A percentile compares a stretch with the other conserved stretches of the same genome.
phyloP scores from a whole-genome alignment of 2,113 vertebrate species.

The Poicephalus gulielmi region DNA sequence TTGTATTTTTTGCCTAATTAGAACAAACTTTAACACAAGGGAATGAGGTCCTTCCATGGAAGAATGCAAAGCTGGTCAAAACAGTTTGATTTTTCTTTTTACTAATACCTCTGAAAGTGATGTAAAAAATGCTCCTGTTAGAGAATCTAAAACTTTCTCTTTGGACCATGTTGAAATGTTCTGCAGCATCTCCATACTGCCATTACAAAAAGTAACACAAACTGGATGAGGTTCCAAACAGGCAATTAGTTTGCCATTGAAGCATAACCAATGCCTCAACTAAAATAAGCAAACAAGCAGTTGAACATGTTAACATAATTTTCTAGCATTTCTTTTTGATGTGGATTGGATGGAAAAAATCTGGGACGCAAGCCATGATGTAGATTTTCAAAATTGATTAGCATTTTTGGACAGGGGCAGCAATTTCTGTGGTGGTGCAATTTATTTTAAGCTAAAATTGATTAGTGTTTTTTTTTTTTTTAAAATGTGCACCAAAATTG shows the following conservation, averaged over 20 bases:
- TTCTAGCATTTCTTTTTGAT: conserved; percentile 76
- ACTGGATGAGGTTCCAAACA: conserved; percentile 63
- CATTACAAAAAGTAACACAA: conserved; percentile 22
- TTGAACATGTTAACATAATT: conserved; percentile 74
- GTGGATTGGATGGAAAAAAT: conserved; percentile 70
- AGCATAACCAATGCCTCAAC: conserved; percentile 70
- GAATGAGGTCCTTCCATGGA: background rate
- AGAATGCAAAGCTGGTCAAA: background rate
- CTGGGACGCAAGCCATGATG: conserved; percentile 75
- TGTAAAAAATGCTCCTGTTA: background rate
- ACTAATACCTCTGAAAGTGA: background rate
- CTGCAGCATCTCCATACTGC: background rate
- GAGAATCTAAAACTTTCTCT: conserved; percentile 11
- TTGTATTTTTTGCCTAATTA: background rate
- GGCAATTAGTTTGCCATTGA: conserved; percentile 69
- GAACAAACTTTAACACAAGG: background rate
- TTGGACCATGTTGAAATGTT: background rate
- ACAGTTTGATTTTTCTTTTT: background rate
- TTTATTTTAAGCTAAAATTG: conserved; percentile 64
- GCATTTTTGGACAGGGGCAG: conserved; percentile 71
- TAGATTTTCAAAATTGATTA: conserved; percentile 76
- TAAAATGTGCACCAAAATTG: conserved; percentile 18
- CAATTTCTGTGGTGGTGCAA: conserved; percentile 41
- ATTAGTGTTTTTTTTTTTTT: conserved; percentile 9
- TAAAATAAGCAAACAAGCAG: conserved; percentile 74